Percentiles rank a stretch among this genome's conserved stretches.
These are phyloP conservation scores for Himalopsyche anomala DNA, from an alignment of 2,888 invertebrate species.

Conservation along the genomic window DNA sequence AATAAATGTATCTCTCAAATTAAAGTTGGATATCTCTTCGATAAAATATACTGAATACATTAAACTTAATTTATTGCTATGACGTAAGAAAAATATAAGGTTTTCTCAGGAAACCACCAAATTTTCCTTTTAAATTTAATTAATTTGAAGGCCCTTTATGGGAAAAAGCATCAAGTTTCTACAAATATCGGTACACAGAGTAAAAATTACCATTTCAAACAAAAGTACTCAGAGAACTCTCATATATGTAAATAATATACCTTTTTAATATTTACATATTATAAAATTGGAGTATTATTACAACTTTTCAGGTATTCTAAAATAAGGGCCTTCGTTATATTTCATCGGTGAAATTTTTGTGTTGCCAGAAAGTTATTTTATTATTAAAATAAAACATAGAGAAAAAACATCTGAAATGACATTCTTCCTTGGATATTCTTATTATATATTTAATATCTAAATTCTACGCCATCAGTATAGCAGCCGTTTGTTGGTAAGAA, in stretches of 20 bases:
- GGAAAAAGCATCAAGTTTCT: background rate
- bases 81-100: too few relatives aligned
- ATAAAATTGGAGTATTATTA: background rate
- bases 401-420: too few relatives aligned
- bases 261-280: slow-evolving; percentile 13
- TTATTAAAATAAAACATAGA: too few relatives aligned
- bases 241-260: slow-evolving; percentile 21
- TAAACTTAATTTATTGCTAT: too few relatives aligned
- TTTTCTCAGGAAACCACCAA: background rate
- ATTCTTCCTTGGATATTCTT: too few relatives aligned
- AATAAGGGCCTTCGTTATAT: background rate
- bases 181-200: slow-evolving; percentile 5
- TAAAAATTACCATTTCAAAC: slow-evolving; percentile 37
- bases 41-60: too few relatives aligned
- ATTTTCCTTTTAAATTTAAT: slow-evolving; percentile 15
- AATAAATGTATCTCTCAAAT: too few relatives aligned
- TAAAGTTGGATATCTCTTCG: too few relatives aligned
- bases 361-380: background rate
- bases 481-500: too few relatives aligned
- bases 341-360: background rate
- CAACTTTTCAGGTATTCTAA: background rate
- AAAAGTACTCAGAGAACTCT: slow-evolving; percentile 28
- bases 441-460: too few relatives aligned
- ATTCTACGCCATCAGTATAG: too few relatives aligned
- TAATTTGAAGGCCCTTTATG: slow-evolving; percentile 28